These are phyloP conservation scores for Pentalonia nigronervosa DNA, from an alignment of 1,140 invertebrate genomes.

Conservation along the genomic window DNA sequence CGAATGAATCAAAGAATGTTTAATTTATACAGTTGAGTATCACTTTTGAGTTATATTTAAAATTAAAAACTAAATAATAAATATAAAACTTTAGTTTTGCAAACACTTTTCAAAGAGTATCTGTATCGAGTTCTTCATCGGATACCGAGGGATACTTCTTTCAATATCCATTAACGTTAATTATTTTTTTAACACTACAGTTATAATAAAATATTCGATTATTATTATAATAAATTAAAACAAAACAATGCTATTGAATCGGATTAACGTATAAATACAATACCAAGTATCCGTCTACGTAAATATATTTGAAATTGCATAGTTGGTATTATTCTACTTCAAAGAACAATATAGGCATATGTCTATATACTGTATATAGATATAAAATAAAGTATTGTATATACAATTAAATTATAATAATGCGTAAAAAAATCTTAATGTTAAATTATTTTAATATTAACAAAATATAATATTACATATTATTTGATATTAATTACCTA, in stretches of 20 bases:
- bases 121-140: not conserved
- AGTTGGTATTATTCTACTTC: not conserved
- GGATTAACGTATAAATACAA: not conserved
- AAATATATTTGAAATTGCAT: not conserved
- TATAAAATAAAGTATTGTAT: not conserved
- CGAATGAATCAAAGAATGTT: not conserved
- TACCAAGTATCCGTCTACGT: not conserved
- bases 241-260: not conserved
- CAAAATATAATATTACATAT: not conserved
- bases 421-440: not conserved
- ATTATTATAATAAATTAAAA: not conserved
- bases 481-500: not conserved
- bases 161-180: conserved; percentile 3
- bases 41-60: not conserved
- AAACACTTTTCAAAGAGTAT: conserved; percentile 1
- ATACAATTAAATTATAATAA: not conserved
- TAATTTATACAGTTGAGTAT: not conserved
- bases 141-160: not conserved
- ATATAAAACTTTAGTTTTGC: not conserved
- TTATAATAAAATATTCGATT: conserved; percentile 2
- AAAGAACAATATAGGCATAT: not conserved
- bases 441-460: not conserved
- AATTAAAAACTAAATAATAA: not conserved
- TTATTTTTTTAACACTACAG: not conserved
- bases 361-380: not conserved